Evolutionary conservation across 2,113 vertebrate species (phyloP).

Genomic region (Gobius niger): DNA sequence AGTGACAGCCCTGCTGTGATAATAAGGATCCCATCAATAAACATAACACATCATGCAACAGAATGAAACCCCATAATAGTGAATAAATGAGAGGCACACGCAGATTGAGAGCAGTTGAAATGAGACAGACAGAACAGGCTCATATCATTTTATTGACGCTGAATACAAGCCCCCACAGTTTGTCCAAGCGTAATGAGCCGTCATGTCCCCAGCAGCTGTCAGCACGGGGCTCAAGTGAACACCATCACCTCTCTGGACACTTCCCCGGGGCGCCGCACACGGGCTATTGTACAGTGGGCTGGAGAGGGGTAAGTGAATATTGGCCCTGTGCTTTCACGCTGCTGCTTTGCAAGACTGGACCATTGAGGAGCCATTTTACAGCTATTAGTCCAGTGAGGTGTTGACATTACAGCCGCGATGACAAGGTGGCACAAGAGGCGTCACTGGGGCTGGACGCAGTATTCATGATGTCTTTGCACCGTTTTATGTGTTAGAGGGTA

Average conservation of each 20-base stretch:
- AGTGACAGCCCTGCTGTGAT: too few species aligned
- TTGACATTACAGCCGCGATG: conserved; percentile 27
- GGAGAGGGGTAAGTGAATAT: conserved; percentile 9
- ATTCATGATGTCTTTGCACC: conserved; percentile 7
- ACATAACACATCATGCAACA: too few species aligned
- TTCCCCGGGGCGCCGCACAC: conserved; percentile 37
- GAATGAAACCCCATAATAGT: not conserved
- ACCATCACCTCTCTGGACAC: conserved; percentile 9
- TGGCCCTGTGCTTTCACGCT: conserved; percentile 3
- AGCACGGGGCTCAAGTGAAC: conserved; percentile 44
- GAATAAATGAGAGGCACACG: not conserved
- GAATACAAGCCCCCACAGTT: conserved; percentile 42
- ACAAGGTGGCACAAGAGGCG: conserved; percentile 15
- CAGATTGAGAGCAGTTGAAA: conserved; percentile 29
- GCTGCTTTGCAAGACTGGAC: conserved; percentile 16
- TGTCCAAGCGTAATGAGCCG: conserved; percentile 32
- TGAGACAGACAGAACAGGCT: conserved; percentile 28
- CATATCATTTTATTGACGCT: conserved; percentile 50
- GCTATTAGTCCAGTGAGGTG: conserved; percentile 8
- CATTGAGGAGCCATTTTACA: conserved; percentile 22
- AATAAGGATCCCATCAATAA: too few species aligned
- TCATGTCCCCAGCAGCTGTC: conserved; percentile 45
- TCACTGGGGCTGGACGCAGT: conserved; percentile 15
- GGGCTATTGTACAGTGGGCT: conserved; percentile 15
- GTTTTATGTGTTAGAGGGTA: conserved; percentile 22